phyloP scores from a whole-genome alignment of 1,140 invertebrate species.

The Triops longicaudatus region DNA sequence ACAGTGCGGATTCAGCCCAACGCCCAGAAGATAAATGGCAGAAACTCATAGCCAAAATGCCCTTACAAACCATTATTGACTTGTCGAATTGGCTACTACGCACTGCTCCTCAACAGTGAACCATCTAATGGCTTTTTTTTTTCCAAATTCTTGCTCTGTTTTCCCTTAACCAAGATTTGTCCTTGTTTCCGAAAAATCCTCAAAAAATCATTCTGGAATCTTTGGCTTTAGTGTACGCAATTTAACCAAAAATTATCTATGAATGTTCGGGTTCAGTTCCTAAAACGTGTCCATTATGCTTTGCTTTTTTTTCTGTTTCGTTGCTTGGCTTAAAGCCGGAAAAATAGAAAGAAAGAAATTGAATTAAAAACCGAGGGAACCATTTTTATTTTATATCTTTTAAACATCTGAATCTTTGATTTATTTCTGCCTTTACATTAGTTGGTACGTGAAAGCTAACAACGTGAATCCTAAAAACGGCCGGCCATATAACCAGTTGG shows the following conservation, averaged over 20 bases:
- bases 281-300: too few species aligned
- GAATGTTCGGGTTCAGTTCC: too few species aligned
- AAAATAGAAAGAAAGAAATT: too few species aligned
- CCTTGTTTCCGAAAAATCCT: background rate
- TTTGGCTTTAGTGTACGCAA: too few species aligned
- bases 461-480: conserved; percentile 91
- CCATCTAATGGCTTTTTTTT: background rate
- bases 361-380: too few species aligned
- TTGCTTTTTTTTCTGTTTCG: too few species aligned
- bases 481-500: conserved; percentile 86
- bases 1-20: background rate
- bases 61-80: background rate
- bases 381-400: background rate
- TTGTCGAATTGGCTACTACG: background rate
- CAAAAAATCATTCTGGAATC: too few species aligned
- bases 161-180: background rate
- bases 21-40: background rate
- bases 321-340: too few species aligned
- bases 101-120: background rate
- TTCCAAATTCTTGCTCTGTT: background rate
- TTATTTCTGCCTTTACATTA: conserved; percentile 32
- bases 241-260: too few species aligned
- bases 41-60: background rate
- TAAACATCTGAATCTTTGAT: background rate
- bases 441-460: conserved; percentile 86